Conservation (phyloP, 2,888 invertebrate genomes). For the Andrena marginata region DNA sequence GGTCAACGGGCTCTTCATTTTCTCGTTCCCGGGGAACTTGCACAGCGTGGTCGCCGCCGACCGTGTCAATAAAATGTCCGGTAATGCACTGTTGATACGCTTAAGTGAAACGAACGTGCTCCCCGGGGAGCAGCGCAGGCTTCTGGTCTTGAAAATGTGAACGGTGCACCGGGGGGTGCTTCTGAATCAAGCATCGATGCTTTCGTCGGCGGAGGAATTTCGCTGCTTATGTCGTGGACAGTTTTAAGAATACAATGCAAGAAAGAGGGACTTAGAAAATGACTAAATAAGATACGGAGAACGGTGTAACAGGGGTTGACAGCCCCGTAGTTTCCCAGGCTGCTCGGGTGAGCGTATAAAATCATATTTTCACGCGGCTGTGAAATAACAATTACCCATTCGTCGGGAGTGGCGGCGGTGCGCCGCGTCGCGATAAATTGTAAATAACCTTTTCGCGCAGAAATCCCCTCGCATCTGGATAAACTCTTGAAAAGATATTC, state of each 20-base stretch:
- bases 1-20: slow-evolving; percentile 58
- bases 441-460: slow-evolving; percentile 36
- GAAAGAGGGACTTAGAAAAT: no score
- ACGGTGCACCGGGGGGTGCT: not conserved
- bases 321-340: not conserved
- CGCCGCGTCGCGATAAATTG: slow-evolving; percentile 37
- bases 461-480: slow-evolving; percentile 35
- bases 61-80: slow-evolving; percentile 26
- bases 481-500: slow-evolving; percentile 51
- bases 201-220: no score
- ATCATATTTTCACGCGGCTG: slow-evolving; percentile 25
- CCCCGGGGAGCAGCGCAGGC: no score
- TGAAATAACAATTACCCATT: slow-evolving; percentile 49
- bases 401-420: slow-evolving; percentile 14
- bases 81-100: slow-evolving; percentile 28
- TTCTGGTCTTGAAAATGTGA: not conserved
- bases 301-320: not conserved
- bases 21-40: slow-evolving; percentile 36
- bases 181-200: slow-evolving; percentile 6
- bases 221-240: no score
- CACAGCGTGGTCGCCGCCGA: not conserved
- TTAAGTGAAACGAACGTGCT: slow-evolving; percentile 13
- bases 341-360: not conserved
- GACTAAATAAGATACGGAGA: not conserved
- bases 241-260: no score